Percentiles rank a stretch among this genome's conserved stretches.
Evolutionary conservation across 2,888 invertebrate species (phyloP).

Genomic region (Plagodis dolabraria): DNA sequence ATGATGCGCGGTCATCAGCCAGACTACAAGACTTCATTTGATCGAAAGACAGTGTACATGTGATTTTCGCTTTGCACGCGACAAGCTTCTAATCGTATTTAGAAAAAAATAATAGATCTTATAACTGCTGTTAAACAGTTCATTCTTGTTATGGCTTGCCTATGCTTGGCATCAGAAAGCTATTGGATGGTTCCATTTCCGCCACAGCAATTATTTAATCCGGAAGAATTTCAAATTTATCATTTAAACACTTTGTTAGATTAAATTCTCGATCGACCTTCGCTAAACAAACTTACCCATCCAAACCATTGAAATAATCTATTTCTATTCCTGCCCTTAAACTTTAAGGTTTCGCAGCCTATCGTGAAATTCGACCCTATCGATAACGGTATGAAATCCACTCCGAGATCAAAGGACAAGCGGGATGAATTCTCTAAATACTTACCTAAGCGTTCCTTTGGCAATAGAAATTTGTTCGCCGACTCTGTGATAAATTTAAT

Average conservation of each 20-base stretch:
- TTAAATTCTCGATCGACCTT: conserved; percentile 11
- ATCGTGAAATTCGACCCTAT: conserved; percentile 35
- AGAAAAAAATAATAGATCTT: no score
- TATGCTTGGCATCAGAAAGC: no score
- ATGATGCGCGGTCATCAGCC: no score
- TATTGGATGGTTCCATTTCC: no score
- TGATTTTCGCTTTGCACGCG: no score
- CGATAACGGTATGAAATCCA: conserved; percentile 36
- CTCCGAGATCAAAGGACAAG: conserved; percentile 41
- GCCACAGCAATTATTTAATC: no score
- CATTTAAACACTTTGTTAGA: conserved; percentile 1
- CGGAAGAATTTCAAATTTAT: no score
- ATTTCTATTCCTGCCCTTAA: conserved; percentile 23
- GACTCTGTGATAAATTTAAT: conserved; percentile 24
- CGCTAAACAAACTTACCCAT: conserved; percentile 7
- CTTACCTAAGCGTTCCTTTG: conserved; percentile 33
- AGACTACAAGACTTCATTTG: no score
- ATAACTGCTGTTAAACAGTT: no score
- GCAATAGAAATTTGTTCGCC: conserved; percentile 20
- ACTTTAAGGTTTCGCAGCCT: conserved; percentile 34
- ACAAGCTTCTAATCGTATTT: no score
- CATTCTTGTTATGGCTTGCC: no score
- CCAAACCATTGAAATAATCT: conserved; percentile 21
- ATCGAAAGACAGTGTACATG: no score
- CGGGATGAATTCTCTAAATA: conserved; percentile 36